Evolutionary conservation across 2,113 vertebrate species (phyloP).

Genomic region (Oreotrochilus melanogaster): DNA sequence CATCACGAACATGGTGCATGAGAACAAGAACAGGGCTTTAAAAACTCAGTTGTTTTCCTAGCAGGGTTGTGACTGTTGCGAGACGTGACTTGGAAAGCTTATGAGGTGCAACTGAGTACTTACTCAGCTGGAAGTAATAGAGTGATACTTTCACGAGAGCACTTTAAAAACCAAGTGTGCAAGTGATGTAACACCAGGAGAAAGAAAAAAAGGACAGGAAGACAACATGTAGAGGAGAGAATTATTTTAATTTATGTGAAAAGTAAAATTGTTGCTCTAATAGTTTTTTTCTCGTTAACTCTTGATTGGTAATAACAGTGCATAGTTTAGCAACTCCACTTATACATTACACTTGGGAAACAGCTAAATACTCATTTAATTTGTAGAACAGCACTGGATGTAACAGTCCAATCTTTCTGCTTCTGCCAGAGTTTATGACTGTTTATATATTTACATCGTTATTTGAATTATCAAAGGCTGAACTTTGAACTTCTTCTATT

Average conservation of each 20-base stretch:
- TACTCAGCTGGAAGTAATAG: conserved; percentile 68
- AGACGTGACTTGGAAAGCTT: conserved; percentile 62
- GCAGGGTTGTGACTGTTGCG: conserved; percentile 28
- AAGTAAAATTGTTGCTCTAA: background rate
- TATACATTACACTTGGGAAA: conserved; percentile 12
- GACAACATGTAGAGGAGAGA: background rate
- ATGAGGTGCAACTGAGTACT: conserved; percentile 64
- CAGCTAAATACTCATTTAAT: conserved; percentile 31
- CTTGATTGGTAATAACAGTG: background rate
- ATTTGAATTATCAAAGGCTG: background rate
- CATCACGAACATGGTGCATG: background rate
- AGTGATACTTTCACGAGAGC: conserved; percentile 47
- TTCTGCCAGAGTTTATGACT: background rate
- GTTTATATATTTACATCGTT: background rate
- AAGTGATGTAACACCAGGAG: conserved; percentile 26
- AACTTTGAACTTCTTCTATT: background rate
- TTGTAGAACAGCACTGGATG: background rate
- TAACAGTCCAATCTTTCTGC: background rate
- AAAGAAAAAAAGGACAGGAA: background rate
- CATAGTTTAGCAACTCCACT: conserved; percentile 33
- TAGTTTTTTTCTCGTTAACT: background rate
- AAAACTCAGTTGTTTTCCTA: conserved; percentile 54
- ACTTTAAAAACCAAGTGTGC: conserved; percentile 43
- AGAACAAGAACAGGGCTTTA: background rate
- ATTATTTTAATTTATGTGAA: background rate